Percentiles rank a stretch among this genome's conserved stretches.
phyloP scores from a whole-genome alignment of 2,113 vertebrate species.

The Phoenicopterus ruber region DNA sequence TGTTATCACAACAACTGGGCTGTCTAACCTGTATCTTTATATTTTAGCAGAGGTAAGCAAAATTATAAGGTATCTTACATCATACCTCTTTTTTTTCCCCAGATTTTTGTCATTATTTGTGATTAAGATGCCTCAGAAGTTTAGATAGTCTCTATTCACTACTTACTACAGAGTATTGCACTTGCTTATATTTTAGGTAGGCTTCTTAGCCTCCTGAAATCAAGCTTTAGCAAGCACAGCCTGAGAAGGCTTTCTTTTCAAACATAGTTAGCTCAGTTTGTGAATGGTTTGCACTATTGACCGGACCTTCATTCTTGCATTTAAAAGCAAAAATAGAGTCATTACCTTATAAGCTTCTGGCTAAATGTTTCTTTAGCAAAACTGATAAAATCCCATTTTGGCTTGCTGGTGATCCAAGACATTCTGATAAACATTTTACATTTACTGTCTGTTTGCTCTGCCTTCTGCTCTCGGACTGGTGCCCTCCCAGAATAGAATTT shows the following conservation, averaged over 20 bases:
- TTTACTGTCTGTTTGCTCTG: not conserved
- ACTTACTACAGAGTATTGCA: not conserved
- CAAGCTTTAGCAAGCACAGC: not conserved
- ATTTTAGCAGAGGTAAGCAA: not conserved
- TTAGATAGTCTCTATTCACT: not conserved
- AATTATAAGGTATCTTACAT: not conserved
- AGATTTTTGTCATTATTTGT: not conserved
- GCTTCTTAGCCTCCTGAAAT: not conserved
- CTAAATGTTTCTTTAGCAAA: not conserved
- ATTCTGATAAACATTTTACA: not conserved
- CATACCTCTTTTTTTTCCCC: not conserved
- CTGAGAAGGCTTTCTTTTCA: not conserved
- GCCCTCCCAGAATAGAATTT: not conserved
- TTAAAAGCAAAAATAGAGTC: not conserved
- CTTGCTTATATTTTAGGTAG: not conserved
- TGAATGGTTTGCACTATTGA: not conserved
- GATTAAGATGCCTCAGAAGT: not conserved
- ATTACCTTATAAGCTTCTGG: not conserved
- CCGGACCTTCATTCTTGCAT: not conserved
- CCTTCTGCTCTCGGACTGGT: not conserved
- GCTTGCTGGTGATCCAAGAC: not conserved
- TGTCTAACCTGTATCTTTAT: not conserved
- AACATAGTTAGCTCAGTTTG: not conserved
- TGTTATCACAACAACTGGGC: not conserved
- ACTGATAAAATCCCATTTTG: not conserved